These are phyloP conservation scores for Prinia subflava DNA, from an alignment of 2,113 vertebrate genomes.

Conservation along the genomic window DNA sequence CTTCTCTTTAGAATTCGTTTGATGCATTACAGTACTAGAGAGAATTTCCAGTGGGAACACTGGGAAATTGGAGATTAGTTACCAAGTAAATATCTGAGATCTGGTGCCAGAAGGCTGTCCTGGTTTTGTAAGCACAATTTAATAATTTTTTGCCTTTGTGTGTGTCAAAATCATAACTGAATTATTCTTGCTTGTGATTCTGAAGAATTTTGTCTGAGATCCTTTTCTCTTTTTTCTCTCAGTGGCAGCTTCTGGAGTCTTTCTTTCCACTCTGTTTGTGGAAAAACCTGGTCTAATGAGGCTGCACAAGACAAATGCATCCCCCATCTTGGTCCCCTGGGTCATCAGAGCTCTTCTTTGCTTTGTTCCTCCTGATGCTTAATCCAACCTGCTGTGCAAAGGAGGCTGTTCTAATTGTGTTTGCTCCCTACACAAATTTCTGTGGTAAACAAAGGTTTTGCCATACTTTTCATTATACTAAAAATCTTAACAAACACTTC, in stretches of 20 bases:
- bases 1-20: slow-evolving; percentile 13
- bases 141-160: neutral
- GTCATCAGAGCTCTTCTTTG: neutral
- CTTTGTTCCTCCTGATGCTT: neutral
- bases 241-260: neutral
- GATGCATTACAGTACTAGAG: neutral
- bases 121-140: neutral
- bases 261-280: neutral
- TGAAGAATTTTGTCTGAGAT: neutral
- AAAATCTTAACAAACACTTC: neutral
- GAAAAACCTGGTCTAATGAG: neutral
- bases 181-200: neutral
- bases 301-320: neutral
- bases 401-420: neutral
- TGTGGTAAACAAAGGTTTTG: neutral
- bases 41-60: slow-evolving; percentile 8
- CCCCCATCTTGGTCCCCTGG: neutral
- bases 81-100: neutral
- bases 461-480: neutral
- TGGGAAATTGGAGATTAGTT: slow-evolving; percentile 30
- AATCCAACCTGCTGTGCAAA: neutral
- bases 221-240: neutral
- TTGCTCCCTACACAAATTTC: neutral
- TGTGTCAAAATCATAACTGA: neutral
- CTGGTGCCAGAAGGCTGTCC: neutral